Percentiles rank a stretch among this genome's conserved stretches.
phyloP scores from a whole-genome alignment of 2,797 vertebrate genomes.

The Anabas testudineus region DNA sequence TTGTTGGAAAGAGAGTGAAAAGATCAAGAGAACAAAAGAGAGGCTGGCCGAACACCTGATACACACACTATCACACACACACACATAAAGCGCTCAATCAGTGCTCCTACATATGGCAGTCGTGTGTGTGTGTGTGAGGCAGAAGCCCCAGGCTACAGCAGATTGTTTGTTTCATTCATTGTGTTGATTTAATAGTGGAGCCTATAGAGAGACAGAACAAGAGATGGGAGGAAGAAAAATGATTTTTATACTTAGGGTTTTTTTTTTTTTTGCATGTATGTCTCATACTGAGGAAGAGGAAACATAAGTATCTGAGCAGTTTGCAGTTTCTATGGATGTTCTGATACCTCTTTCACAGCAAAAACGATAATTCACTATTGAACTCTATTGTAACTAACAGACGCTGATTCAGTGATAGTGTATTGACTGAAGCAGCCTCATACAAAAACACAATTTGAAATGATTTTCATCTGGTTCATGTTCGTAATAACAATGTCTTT shows the following conservation, averaged over 20 bases:
- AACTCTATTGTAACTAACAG: not conserved
- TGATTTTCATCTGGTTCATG: not conserved
- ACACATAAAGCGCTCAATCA: slow-evolving; percentile 20
- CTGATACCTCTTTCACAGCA: not conserved
- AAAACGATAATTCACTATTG: not conserved
- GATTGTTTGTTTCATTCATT: slow-evolving; percentile 43
- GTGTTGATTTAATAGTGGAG: slow-evolving; percentile 30
- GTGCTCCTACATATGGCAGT: slow-evolving; percentile 4
- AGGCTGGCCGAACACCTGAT: slow-evolving; percentile 51
- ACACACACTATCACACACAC: slow-evolving; percentile 32
- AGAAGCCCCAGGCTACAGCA: slow-evolving; percentile 33
- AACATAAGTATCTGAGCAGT: not conserved
- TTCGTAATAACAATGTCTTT: not conserved
- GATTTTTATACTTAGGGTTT: not conserved
- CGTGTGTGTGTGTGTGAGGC: not conserved
- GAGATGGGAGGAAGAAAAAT: not conserved
- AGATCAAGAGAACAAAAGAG: slow-evolving; percentile 62
- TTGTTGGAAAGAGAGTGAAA: slow-evolving; percentile 56
- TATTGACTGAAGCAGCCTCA: not conserved
- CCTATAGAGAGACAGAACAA: slow-evolving; percentile 4
- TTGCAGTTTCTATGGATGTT: not conserved
- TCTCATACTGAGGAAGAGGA: not conserved
- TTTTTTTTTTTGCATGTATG: not conserved
- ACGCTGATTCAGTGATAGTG: not conserved
- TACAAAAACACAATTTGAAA: not conserved